Conservation (phyloP, 1,140 invertebrate genomes). For the Ruditapes philippinarum region DNA sequence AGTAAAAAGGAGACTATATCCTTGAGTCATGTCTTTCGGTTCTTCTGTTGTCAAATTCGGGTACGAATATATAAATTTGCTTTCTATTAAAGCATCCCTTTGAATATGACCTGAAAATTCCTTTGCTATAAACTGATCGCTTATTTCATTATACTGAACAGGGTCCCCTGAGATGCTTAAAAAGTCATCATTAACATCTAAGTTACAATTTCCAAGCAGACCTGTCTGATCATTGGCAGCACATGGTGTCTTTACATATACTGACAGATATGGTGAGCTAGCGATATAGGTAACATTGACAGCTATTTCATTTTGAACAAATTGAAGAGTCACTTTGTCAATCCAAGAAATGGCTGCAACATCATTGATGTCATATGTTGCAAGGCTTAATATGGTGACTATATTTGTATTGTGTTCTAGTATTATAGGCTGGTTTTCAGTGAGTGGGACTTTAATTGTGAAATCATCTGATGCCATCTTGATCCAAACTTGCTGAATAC, state of each 20-base stretch:
- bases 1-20: slow-evolving; percentile 61
- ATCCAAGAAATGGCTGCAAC: slow-evolving; percentile 16
- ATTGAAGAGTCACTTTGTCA: slow-evolving; percentile 57
- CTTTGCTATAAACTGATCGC: slow-evolving; percentile 32
- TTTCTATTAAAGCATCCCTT: not conserved
- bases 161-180: not conserved
- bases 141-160: slow-evolving; percentile 31
- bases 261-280: slow-evolving; percentile 30
- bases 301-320: not conserved
- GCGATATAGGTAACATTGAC: slow-evolving; percentile 42
- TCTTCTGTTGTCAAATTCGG: slow-evolving; percentile 11
- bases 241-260: slow-evolving; percentile 12
- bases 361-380: slow-evolving; percentile 13
- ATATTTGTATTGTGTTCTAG: slow-evolving; percentile 22
- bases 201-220: slow-evolving; percentile 69
- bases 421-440: not conserved
- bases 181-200: slow-evolving; percentile 67
- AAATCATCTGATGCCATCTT: slow-evolving; percentile 20
- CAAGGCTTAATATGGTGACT: slow-evolving; percentile 33
- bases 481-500: slow-evolving; percentile 59
- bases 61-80: slow-evolving; percentile 65
- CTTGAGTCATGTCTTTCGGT: slow-evolving; percentile 17
- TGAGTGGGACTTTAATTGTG: slow-evolving; percentile 35
- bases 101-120: slow-evolving; percentile 1
- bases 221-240: slow-evolving; percentile 25